These are phyloP conservation scores for Neodiprion virginianus DNA, from an alignment of 1,140 invertebrate species.

Conservation along the genomic window DNA sequence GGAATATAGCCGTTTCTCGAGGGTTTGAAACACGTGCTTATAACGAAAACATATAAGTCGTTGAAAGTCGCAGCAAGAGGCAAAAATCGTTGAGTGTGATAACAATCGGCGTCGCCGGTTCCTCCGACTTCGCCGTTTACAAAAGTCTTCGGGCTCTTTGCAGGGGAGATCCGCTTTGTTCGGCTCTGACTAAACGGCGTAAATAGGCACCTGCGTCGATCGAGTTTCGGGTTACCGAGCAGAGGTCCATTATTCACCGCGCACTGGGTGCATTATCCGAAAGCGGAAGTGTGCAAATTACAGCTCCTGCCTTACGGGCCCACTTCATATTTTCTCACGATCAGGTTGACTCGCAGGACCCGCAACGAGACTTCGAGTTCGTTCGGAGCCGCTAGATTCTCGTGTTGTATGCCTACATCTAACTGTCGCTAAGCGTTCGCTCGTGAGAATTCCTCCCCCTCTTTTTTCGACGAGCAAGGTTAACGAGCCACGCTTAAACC, in stretches of 20 bases:
- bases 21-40: background rate
- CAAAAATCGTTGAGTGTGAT: conserved; percentile 35
- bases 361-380: background rate
- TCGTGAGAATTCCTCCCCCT: too few relatives aligned
- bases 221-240: background rate
- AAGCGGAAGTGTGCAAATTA: conserved; percentile 57
- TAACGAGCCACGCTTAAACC: too few relatives aligned
- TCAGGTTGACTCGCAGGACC: conserved; percentile 24
- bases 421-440: too few relatives aligned
- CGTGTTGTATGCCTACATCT: too few relatives aligned
- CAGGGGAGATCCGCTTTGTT: background rate
- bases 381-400: background rate
- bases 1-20: background rate
- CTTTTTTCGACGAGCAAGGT: too few relatives aligned
- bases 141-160: background rate
- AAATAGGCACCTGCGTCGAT: conserved; percentile 44
- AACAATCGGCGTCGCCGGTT: conserved; percentile 11
- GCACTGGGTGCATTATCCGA: conserved; percentile 33
- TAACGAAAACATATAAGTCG: conserved; percentile 44
- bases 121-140: conserved; percentile 20
- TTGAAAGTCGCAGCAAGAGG: conserved; percentile 41
- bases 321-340: conserved; percentile 50
- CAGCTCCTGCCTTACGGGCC: conserved; percentile 22
- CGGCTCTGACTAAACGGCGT: conserved; percentile 5
- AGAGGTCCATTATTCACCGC: background rate